These are phyloP conservation scores for Urocynchramus pylzowi DNA, from an alignment of 2,113 vertebrate species.

Conservation along the genomic window DNA sequence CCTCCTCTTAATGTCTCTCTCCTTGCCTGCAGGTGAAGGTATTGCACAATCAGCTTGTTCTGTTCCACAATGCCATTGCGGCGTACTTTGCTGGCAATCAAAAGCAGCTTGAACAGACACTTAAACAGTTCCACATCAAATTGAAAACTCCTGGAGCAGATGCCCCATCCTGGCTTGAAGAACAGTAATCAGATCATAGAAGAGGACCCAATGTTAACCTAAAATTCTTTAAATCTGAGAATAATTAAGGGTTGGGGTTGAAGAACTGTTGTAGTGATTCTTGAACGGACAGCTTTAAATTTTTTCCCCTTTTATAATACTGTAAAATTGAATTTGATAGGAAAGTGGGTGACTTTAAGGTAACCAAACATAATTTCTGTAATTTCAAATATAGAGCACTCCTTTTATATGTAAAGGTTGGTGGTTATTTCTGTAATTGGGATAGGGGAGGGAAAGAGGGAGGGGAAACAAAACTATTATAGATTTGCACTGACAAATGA, in stretches of 20 bases:
- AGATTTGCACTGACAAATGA: slow-evolving; percentile 79
- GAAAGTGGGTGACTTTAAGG: slow-evolving; percentile 47
- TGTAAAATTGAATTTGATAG: slow-evolving; percentile 64
- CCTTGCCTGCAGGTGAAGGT: slow-evolving; percentile 87
- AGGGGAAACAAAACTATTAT: slow-evolving; percentile 57
- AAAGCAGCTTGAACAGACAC: slow-evolving; percentile 96
- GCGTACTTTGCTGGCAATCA: slow-evolving; percentile 97
- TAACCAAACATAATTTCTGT: slow-evolving; percentile 66
- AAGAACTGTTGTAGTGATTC: slow-evolving; percentile 61
- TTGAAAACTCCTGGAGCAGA: slow-evolving; percentile 95
- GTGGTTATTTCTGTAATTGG: slow-evolving; percentile 68
- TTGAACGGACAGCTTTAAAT: slow-evolving; percentile 72
- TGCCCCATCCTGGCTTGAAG: slow-evolving; percentile 93
- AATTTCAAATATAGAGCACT: slow-evolving; percentile 67
- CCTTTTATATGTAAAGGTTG: slow-evolving; percentile 69
- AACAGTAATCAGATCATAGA: slow-evolving; percentile 76
- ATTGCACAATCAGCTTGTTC: slow-evolving; percentile 94
- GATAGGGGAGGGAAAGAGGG: not conserved
- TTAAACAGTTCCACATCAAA: slow-evolving; percentile 98
- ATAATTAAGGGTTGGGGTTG: slow-evolving; percentile 43
- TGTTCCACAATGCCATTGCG: slow-evolving; percentile 96
- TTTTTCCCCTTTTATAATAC: slow-evolving; percentile 61
- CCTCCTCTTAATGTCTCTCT: not conserved
- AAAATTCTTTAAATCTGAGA: slow-evolving; percentile 27
- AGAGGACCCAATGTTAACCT: slow-evolving; percentile 25